Evolutionary conservation across 2,888 invertebrate genomes (phyloP).

Genomic region (Theodoxus fluviatilis): DNA sequence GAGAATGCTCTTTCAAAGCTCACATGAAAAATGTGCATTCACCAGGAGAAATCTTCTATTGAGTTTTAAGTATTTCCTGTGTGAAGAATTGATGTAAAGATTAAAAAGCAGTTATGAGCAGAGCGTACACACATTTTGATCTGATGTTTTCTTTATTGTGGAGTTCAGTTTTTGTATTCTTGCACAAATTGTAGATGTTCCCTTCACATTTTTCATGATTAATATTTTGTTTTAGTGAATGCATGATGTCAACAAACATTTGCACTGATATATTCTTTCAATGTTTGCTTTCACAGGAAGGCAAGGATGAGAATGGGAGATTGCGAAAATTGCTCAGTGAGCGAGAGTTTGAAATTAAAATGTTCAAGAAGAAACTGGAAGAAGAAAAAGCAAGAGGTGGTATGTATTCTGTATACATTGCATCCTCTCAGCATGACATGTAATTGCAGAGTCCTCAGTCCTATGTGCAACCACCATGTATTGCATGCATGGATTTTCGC

Average conservation of each 20-base stretch:
- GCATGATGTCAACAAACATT: neutral
- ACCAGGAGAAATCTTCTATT: no score
- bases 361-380: slow-evolving; percentile 59
- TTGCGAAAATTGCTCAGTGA: slow-evolving; percentile 63
- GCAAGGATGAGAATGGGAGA: slow-evolving; percentile 66
- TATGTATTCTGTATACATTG: neutral
- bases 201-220: neutral
- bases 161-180: no score
- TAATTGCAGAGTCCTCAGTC: no score
- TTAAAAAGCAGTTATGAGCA: no score
- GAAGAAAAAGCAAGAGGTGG: slow-evolving; percentile 45
- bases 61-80: no score
- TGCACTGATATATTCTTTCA: neutral
- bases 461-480: no score
- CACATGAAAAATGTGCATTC: no score
- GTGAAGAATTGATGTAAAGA: no score
- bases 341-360: slow-evolving; percentile 63
- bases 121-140: no score
- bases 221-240: neutral
- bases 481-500: neutral
- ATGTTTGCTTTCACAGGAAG: slow-evolving; percentile 42
- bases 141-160: no score
- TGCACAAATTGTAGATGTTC: neutral
- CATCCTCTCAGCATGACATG: neutral
- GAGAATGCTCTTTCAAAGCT: no score